These are phyloP conservation scores for Apistogramma diplotaenia DNA, from an alignment of 2,113 vertebrate species.

Conservation along the genomic window DNA sequence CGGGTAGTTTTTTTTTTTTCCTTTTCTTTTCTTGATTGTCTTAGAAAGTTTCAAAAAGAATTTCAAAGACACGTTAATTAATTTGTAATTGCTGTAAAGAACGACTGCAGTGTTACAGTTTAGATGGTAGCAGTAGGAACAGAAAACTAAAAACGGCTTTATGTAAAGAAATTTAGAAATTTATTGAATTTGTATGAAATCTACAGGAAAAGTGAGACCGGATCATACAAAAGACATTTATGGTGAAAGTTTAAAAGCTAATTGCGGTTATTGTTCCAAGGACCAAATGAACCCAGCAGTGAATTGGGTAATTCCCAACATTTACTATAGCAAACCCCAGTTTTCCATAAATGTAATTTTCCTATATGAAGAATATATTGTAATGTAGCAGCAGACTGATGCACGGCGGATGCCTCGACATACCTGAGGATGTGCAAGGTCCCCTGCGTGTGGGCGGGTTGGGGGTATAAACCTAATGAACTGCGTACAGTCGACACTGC, in stretches of 20 bases:
- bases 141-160: background rate
- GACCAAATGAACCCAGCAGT: background rate
- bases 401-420: background rate
- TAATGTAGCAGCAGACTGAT: background rate
- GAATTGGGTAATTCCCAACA: background rate
- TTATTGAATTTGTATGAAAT: background rate
- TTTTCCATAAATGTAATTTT: background rate
- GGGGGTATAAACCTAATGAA: background rate
- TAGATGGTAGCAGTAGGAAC: background rate
- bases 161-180: background rate
- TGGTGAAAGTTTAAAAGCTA: background rate
- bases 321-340: background rate
- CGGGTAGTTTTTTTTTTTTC: background rate
- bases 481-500: background rate
- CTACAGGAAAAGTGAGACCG: background rate
- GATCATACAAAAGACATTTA: background rate
- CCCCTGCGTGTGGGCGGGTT: background rate
- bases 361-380: background rate
- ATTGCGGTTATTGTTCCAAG: background rate
- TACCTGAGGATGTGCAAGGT: background rate
- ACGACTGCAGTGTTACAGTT: background rate
- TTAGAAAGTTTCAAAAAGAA: background rate
- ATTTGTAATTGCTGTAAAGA: background rate
- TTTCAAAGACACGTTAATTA: background rate
- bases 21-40: accelerated